Evolutionary conservation across 2,888 invertebrate genomes (phyloP).

Genomic region (Hipparchia semele): DNA sequence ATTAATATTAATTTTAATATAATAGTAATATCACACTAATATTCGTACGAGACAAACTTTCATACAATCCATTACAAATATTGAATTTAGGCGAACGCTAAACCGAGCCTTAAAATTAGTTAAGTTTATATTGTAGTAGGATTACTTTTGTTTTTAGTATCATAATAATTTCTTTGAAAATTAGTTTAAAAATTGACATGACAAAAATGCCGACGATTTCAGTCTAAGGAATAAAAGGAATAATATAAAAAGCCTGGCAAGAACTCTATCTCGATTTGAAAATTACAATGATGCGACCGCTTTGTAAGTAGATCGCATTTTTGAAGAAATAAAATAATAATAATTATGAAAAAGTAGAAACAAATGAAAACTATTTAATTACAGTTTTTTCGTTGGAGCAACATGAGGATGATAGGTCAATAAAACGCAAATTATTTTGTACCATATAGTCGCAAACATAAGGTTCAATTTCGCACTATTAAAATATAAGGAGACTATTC

Average conservation of each 20-base stretch:
- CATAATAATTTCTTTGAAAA: neutral
- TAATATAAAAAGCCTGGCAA: slow-evolving; percentile 1
- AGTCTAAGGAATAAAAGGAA: neutral
- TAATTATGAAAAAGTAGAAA: neutral
- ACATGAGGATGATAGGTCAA: too few relatives aligned
- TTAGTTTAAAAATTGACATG: neutral
- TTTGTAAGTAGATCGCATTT: too few relatives aligned
- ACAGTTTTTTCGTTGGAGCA: too few relatives aligned
- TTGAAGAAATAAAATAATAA: too few relatives aligned
- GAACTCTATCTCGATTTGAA: neutral
- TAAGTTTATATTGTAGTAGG: slow-evolving; percentile 20
- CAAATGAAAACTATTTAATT: neutral
- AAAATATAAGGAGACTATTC: too few relatives aligned
- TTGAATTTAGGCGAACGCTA: slow-evolving; percentile 9
- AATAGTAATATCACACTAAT: slow-evolving; percentile 59
- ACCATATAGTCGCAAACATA: too few relatives aligned
- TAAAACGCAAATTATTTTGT: too few relatives aligned
- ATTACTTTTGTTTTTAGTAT: neutral
- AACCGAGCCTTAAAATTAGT: slow-evolving; percentile 17
- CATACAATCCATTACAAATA: slow-evolving; percentile 28
- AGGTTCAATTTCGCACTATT: too few relatives aligned
- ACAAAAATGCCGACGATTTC: neutral
- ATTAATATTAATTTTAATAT: slow-evolving; percentile 46
- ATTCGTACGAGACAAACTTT: slow-evolving; percentile 41
- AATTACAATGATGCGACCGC: neutral